Evolutionary conservation across 2,113 vertebrate genomes (phyloP), one percentile per base, ranked within the genome.

Genomic region (Addax nasomaculatus): DNA sequence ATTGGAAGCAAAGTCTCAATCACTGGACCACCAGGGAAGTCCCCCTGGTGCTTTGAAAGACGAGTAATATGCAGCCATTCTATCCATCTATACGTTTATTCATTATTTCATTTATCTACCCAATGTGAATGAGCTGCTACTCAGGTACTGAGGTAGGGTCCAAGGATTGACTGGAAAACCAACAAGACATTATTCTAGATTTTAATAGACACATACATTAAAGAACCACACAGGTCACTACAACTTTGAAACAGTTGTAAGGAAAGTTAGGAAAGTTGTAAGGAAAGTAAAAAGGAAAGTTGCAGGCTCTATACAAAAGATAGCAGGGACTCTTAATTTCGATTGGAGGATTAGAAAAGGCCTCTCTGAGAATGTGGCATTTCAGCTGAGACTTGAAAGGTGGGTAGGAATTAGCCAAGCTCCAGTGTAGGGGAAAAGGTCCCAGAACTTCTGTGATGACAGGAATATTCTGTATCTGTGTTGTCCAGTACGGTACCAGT

Each of bases 361-460:
- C 27, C 81, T 58, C 76, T 85, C 25, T 73, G 39, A 70, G 73
- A 64, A 58, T 55, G 27, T 90, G n/a, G n/a, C 83, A 43, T 60
- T 84, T 94, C 76, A 94, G 36, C 36, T 45, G 64, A 85, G 80
- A 85, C 76, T 90, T 94, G 87, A 97, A 88, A 67, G 53, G 79
- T 25, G 80, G 30, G 30, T 85, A 73, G 51, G 81, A 96, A 70
- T 58, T 60, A 93, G n/a, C 39, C 55, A 27, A 78, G 33, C 47
- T 88, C 6, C 8, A 60, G 51, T 30, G 17, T 70, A 17, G 45
- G 33, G 43, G 86, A 49, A 76, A 90, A 84, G 49, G 60, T 84
- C 62, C 84, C 62, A 55, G 90, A 95, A 92, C 33, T 89, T 91
- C 81, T 85, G 62, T 51, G 57, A 30, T 51, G 36, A 81, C 30